Evolutionary conservation across 2,797 vertebrate genomes (phyloP).

Genomic region (Mareca penelope): DNA sequence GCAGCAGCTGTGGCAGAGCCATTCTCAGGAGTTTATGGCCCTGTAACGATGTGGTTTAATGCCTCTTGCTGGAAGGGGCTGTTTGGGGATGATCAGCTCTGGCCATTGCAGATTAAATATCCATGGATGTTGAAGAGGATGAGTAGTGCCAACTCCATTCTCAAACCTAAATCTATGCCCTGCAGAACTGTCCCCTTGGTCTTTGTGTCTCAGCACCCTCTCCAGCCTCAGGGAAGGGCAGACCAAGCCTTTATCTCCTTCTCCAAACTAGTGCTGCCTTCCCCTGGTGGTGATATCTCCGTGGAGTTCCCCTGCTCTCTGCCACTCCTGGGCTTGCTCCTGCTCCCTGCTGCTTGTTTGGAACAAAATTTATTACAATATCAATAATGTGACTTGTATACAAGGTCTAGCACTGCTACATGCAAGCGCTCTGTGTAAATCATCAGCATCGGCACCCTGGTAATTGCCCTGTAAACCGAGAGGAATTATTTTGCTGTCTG

Average conservation of each 20-base stretch:
- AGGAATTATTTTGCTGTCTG: conserved; percentile 58
- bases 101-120: neutral
- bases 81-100: neutral
- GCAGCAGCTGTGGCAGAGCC: conserved; percentile 10
- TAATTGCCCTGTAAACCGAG: conserved; percentile 61
- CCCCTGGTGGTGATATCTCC: neutral
- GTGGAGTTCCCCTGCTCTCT: neutral
- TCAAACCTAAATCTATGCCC: neutral
- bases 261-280: neutral
- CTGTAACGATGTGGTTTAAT: conserved; percentile 1
- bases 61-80: neutral
- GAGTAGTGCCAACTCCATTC: accelerated
- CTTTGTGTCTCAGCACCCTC: neutral
- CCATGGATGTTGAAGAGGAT: neutral
- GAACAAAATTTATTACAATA: conserved; percentile 68
- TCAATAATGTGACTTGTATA: conserved; percentile 71
- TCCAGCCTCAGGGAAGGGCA: neutral
- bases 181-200: neutral
- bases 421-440: conserved; percentile 53
- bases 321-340: neutral
- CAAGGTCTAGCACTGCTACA: conserved; percentile 43
- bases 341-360: conserved; percentile 28
- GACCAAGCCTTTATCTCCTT: neutral
- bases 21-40: neutral
- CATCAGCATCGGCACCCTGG: conserved; percentile 12